Percentiles rank a stretch among this genome's conserved stretches.
These are phyloP conservation scores for Paragorgia papillata DNA, from an alignment of 92 coral and sea anemone species.

Conservation along the genomic window DNA sequence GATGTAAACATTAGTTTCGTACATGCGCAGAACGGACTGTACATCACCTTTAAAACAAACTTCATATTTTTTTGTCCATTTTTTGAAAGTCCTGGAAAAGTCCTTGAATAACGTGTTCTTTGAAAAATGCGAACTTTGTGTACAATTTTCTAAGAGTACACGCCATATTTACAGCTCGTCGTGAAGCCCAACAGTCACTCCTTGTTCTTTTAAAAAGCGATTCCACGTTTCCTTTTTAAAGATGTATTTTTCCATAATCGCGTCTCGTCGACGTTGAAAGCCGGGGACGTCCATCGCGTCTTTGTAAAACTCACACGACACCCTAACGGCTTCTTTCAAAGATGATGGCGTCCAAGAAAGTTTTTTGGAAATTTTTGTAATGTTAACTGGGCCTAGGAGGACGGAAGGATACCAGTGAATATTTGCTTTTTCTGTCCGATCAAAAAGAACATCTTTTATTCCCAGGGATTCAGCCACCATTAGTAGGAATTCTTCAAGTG, in stretches of 20 bases:
- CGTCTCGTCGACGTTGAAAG: slow-evolving; percentile 69
- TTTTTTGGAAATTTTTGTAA: slow-evolving; percentile 68
- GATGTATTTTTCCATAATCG: slow-evolving; percentile 58
- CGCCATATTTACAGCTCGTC: slow-evolving; percentile 21
- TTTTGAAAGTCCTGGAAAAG: too few species aligned
- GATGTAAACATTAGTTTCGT: too few species aligned
- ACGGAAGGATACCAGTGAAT: slow-evolving; percentile 78
- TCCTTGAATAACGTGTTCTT: too few species aligned
- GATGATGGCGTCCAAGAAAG: slow-evolving; percentile 74
- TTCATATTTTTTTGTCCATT: too few species aligned
- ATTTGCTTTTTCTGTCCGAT: slow-evolving; percentile 58
- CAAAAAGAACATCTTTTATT: slow-evolving; percentile 64
- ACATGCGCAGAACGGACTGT: too few species aligned
- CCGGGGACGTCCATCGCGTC: slow-evolving; percentile 79
- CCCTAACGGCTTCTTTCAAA: slow-evolving; percentile 55
- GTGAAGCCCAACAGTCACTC: slow-evolving; percentile 2
- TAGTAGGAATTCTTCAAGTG: slow-evolving; percentile 70
- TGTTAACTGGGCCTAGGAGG: slow-evolving; percentile 78
- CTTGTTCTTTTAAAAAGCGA: slow-evolving; percentile 58
- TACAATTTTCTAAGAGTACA: too few species aligned
- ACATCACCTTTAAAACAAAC: too few species aligned
- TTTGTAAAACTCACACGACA: slow-evolving; percentile 77
- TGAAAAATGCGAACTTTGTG: too few species aligned
- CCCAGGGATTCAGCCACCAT: slow-evolving; percentile 72
- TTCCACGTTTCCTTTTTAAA: slow-evolving; percentile 59